phyloP scores from a whole-genome alignment of 2,797 vertebrate genomes.

The Crenichthys baileyi region DNA sequence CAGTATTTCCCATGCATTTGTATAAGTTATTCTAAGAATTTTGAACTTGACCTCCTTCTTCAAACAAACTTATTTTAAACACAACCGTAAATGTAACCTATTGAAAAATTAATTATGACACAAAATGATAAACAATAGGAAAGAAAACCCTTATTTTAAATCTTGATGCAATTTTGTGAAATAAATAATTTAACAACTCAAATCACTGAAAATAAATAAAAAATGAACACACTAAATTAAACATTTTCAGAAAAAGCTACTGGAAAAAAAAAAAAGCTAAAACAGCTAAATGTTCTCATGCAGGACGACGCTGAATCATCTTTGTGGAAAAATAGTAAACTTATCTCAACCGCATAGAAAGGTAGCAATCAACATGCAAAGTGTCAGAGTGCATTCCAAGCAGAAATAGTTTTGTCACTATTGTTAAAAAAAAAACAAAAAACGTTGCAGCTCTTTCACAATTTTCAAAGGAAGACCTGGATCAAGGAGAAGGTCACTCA shows the following conservation, averaged over 20 bases:
- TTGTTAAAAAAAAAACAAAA: constrained; percentile 35
- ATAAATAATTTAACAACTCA: background rate
- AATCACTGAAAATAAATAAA: background rate
- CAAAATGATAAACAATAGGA: background rate
- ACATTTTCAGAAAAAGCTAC: constrained; percentile 1
- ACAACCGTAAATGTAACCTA: background rate
- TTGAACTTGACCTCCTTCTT: background rate
- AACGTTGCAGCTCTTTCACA: constrained; percentile 47
- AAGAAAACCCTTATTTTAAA: background rate
- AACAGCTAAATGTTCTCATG: background rate
- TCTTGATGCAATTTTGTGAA: background rate
- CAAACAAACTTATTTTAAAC: background rate
- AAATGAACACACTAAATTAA: background rate
- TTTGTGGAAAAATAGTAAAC: constrained; percentile 39
- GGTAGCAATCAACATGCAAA: constrained; percentile 59
- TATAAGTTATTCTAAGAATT: background rate
- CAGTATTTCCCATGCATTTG: background rate
- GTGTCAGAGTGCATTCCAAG: constrained; percentile 56
- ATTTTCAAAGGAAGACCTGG: constrained; percentile 68
- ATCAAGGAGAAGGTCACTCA: constrained; percentile 21
- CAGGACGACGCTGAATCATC: background rate
- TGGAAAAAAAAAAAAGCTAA: constrained; percentile 15
- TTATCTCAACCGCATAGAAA: constrained; percentile 33
- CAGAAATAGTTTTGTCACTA: constrained; percentile 1
- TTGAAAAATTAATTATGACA: background rate